A percentile compares a stretch with the other conserved stretches of the same genome.
phyloP scores from a whole-genome alignment of 2,797 vertebrate species.

The Coranthus polyacanthus region DNA sequence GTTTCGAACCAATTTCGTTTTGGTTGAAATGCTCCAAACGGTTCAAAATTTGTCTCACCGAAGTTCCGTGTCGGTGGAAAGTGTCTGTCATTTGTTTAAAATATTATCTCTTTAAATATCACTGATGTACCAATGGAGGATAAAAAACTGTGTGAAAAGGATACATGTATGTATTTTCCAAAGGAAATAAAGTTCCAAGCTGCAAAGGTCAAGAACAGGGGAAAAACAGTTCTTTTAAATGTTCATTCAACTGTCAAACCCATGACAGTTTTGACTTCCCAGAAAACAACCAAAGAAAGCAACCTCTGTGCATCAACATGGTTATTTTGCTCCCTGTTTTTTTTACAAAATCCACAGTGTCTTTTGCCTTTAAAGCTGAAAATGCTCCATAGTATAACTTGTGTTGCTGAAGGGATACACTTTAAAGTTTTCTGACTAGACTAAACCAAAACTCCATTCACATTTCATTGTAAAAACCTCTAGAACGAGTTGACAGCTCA shows the following conservation, averaged over 20 bases:
- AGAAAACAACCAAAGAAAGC: constrained; percentile 25
- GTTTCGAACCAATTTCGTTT: no score
- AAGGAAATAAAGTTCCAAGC: constrained; percentile 17
- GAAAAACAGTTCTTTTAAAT: constrained; percentile 25
- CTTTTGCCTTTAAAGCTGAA: constrained; percentile 26
- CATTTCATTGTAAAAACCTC: constrained; percentile 11
- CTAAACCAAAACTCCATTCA: constrained; percentile 15
- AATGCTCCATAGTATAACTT: constrained; percentile 5
- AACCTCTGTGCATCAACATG: not conserved
- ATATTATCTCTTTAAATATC: no score
- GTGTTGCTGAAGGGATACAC: constrained; percentile 15
- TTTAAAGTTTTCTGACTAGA: constrained; percentile 20
- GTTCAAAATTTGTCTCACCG: no score
- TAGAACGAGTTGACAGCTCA: constrained; percentile 23
- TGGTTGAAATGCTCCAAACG: no score
- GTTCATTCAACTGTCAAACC: constrained; percentile 27
- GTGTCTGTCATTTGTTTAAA: no score
- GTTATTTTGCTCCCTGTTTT: not conserved
- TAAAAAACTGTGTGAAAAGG: not conserved
- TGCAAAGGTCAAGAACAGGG: constrained; percentile 22
- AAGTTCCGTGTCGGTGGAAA: no score
- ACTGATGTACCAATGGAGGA: no score
- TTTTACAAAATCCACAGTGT: not conserved
- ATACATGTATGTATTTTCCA: constrained; percentile 1
- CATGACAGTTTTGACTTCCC: constrained; percentile 13